Conservation (phyloP, 2,113 vertebrate species). For the Brachyhypopomus gauderio region DNA sequence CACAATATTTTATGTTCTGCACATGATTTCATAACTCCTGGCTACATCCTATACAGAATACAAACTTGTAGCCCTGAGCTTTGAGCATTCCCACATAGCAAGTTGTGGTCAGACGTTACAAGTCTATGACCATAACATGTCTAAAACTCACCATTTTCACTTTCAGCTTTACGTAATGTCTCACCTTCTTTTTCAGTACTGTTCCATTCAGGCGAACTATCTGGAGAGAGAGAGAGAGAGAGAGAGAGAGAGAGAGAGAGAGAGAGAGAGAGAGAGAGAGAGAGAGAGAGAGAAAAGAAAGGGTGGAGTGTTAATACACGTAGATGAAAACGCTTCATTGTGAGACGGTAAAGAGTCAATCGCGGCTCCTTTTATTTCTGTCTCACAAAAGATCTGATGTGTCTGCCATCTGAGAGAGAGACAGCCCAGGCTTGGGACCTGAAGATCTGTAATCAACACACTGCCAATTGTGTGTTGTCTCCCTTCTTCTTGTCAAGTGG, state of each 20-base stretch:
- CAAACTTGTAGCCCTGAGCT: background rate
- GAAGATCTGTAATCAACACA: slow-evolving; percentile 72
- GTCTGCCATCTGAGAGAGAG: slow-evolving; percentile 62
- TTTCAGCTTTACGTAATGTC: slow-evolving; percentile 1
- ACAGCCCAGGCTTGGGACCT: slow-evolving; percentile 68
- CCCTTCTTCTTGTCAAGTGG: slow-evolving; percentile 66
- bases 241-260: too few relatives aligned
- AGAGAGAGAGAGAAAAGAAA: slow-evolving; percentile 23
- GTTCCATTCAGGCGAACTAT: slow-evolving; percentile 10
- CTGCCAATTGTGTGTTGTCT: slow-evolving; percentile 64
- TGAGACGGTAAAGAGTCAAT: slow-evolving; percentile 64
- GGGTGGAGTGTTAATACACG: slow-evolving; percentile 48
- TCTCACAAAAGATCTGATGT: slow-evolving; percentile 64
- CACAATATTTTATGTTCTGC: background rate
- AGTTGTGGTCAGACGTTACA: background rate
- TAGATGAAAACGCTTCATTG: slow-evolving; percentile 64
- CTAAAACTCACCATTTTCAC: background rate
- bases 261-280: slow-evolving; percentile 24
- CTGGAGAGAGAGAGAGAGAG: slow-evolving; percentile 21
- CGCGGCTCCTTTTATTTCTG: slow-evolving; percentile 48
- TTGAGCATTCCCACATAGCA: background rate
- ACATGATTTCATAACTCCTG: background rate
- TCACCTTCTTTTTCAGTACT: slow-evolving; percentile 24
- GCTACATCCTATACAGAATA: background rate
- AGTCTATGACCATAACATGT: background rate